Percentiles rank a stretch among this genome's conserved stretches.
Conservation (phyloP, 2,113 vertebrate genomes). For the Grus americana region DNA sequence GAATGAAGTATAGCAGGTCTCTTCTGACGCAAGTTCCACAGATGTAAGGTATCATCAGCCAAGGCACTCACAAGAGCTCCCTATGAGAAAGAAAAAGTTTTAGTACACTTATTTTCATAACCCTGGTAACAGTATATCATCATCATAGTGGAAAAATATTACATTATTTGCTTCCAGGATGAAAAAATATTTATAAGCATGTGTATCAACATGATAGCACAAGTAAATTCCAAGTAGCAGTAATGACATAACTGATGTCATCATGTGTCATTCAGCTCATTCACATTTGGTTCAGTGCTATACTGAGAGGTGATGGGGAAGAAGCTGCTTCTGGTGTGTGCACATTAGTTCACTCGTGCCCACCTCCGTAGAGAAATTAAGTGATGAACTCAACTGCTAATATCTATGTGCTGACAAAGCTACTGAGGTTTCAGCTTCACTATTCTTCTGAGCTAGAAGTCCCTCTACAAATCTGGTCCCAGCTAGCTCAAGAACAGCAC, state of each 20-base stretch:
- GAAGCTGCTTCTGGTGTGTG: neutral
- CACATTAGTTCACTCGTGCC: neutral
- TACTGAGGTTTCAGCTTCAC: neutral
- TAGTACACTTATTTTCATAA: neutral
- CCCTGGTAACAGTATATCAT: neutral
- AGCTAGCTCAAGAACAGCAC: neutral
- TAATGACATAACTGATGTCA: neutral
- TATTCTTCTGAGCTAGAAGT: neutral
- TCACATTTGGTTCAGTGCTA: neutral
- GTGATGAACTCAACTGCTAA: neutral
- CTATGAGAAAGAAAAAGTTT: slow-evolving; percentile 66
- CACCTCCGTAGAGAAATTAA: neutral
- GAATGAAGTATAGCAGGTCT: slow-evolving; percentile 97
- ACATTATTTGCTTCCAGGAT: neutral
- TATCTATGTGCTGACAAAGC: neutral
- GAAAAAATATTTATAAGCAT: neutral
- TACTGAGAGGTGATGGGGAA: neutral
- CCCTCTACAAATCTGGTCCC: neutral
- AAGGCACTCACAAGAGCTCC: slow-evolving; percentile 98
- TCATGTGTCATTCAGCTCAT: neutral
- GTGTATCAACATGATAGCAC: neutral
- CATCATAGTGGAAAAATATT: neutral
- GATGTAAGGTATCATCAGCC: slow-evolving; percentile 96
- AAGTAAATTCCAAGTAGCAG: neutral
- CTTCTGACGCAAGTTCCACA: slow-evolving; percentile 99